These are phyloP conservation scores for Aselliscus stoliczkanus DNA, from an alignment of 2,797 vertebrate genomes.

Conservation along the genomic window DNA sequence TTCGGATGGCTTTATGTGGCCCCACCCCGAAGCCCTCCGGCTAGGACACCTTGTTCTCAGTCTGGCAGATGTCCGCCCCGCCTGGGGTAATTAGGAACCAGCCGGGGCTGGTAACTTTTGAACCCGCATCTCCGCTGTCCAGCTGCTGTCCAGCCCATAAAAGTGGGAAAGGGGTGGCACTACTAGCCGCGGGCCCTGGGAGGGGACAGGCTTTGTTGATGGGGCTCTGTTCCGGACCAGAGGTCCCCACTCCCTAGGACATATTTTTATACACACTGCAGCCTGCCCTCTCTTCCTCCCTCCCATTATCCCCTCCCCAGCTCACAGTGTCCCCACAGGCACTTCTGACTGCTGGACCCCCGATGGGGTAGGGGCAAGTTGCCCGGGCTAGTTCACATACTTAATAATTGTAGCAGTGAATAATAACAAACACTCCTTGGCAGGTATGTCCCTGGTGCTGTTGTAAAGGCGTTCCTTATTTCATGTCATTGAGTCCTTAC, in stretches of 20 bases:
- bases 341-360: not conserved
- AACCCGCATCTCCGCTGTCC: slow-evolving; percentile 41
- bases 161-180: not conserved
- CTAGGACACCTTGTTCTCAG: slow-evolving; percentile 56
- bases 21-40: not conserved
- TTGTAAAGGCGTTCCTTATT: not conserved
- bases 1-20: not conserved
- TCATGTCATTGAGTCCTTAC: not conserved
- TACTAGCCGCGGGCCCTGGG: not conserved
- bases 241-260: not conserved
- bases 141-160: slow-evolving; percentile 68
- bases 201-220: not conserved
- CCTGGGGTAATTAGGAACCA: slow-evolving; percentile 65
- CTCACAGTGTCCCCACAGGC: not conserved
- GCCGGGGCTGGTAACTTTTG: slow-evolving; percentile 18
- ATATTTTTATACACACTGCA: not conserved
- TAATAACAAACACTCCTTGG: not conserved
- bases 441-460: not conserved
- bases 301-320: not conserved
- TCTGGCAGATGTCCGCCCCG: slow-evolving; percentile 59
- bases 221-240: not conserved
- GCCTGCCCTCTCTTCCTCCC: not conserved
- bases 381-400: not conserved
- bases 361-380: not conserved
- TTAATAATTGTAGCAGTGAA: not conserved